These are phyloP conservation scores for Nephrotoma flavescens DNA, from an alignment of 2,888 invertebrate species.

Conservation along the genomic window DNA sequence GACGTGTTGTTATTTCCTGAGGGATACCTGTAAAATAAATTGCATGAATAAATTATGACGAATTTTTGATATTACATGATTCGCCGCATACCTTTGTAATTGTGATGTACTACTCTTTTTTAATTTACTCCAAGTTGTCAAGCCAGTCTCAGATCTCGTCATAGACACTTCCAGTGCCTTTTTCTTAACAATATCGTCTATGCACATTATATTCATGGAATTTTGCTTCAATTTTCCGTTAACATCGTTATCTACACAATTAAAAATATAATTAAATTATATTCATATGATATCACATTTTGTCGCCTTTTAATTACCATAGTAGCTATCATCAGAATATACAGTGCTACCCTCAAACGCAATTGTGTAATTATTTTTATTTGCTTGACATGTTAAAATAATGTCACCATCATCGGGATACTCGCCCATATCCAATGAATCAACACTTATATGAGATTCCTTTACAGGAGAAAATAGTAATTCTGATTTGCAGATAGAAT, in stretches of 20 bases:
- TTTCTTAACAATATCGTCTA: constrained; percentile 29
- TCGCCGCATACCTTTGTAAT: constrained; percentile 38
- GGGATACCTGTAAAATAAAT: constrained; percentile 41
- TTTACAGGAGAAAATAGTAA: constrained; percentile 80
- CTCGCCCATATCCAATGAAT: constrained; percentile 78
- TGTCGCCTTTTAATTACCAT: constrained; percentile 25
- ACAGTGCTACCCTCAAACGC: constrained; percentile 83
- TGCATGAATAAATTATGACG: background rate
- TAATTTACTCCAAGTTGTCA: constrained; percentile 80
- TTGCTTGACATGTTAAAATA: constrained; percentile 79
- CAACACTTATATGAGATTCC: constrained; percentile 70
- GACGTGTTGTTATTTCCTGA: constrained; percentile 55
- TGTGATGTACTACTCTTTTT: constrained; percentile 53
- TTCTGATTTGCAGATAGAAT: constrained; percentile 86
- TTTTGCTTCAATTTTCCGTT: constrained; percentile 22
- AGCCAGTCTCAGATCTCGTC: constrained; percentile 77
- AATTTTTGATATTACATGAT: background rate
- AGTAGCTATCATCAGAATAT: constrained; percentile 74
- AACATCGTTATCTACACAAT: background rate
- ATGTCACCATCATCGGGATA: constrained; percentile 64
- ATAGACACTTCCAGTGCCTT: constrained; percentile 54
- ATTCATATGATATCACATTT: background rate
- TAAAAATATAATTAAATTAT: background rate
- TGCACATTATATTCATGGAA: constrained; percentile 21
- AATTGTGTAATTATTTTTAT: constrained; percentile 90